Percentiles rank a stretch among this genome's conserved stretches.
These are phyloP conservation scores for Corythornis vintsioides DNA, from an alignment of 2,113 vertebrate genomes.

Conservation along the genomic window DNA sequence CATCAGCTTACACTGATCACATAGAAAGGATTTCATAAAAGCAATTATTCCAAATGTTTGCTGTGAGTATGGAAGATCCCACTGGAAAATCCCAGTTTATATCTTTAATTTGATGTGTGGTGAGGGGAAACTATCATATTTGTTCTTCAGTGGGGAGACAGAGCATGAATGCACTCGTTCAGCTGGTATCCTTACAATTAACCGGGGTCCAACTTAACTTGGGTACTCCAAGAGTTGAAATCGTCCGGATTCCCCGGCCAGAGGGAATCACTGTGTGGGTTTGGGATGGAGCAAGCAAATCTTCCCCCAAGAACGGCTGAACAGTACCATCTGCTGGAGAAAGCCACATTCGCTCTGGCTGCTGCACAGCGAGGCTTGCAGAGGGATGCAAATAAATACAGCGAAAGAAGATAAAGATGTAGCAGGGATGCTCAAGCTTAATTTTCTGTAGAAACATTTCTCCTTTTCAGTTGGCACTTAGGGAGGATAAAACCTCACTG, in stretches of 20 bases:
- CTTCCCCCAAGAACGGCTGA: neutral
- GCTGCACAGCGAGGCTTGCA: neutral
- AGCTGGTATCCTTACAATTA: neutral
- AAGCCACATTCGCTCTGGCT: neutral
- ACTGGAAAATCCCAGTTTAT: neutral
- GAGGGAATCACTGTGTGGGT: too few species aligned
- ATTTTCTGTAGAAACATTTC: neutral
- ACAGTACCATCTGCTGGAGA: slow-evolving; percentile 59
- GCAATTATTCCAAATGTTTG: neutral
- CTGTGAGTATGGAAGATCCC: accelerated
- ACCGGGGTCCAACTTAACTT: neutral
- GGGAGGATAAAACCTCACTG: neutral
- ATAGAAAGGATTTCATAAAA: neutral
- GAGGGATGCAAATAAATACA: neutral
- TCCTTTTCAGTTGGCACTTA: neutral
- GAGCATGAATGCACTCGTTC: neutral
- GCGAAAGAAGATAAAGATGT: neutral
- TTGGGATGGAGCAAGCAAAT: neutral
- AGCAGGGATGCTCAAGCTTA: neutral
- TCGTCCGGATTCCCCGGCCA: neutral
- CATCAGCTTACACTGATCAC: neutral
- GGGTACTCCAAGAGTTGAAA: neutral
- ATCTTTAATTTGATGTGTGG: neutral
- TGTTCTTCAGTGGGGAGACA: neutral
- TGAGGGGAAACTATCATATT: neutral